Evolutionary conservation across 2,113 vertebrate species (phyloP).

Genomic region (Scomber japonicus): DNA sequence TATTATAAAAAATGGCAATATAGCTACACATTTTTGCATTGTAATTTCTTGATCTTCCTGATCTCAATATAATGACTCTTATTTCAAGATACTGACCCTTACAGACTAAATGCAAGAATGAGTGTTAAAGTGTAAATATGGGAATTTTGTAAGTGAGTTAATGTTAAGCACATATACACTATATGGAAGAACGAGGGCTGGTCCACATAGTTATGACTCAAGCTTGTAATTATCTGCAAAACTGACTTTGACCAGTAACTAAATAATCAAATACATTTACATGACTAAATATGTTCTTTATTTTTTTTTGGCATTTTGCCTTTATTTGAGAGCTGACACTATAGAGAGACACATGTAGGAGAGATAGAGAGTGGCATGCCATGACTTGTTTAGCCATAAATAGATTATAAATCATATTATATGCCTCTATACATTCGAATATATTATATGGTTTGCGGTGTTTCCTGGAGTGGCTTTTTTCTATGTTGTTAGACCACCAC

Average conservation of each 20-base stretch:
- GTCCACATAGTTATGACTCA: no score
- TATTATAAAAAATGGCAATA: neutral
- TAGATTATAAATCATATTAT: no score
- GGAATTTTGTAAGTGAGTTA: no score
- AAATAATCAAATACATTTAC: neutral
- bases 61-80: neutral
- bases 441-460: no score
- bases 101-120: no score
- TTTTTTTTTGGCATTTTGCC: neutral
- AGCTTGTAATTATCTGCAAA: neutral
- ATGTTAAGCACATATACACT: no score
- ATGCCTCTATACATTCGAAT: no score
- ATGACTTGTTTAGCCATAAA: no score
- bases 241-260: neutral
- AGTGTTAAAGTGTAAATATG: no score
- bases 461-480: neutral
- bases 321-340: neutral
- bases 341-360: neutral
- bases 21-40: neutral
- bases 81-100: no score
- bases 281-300: neutral
- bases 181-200: neutral
- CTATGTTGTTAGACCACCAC: slow-evolving; percentile 45
- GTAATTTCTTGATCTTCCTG: neutral
- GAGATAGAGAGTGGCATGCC: no score